Conservation (phyloP, 1,140 invertebrate genomes). For the Hylaeus volcanicus region DNA sequence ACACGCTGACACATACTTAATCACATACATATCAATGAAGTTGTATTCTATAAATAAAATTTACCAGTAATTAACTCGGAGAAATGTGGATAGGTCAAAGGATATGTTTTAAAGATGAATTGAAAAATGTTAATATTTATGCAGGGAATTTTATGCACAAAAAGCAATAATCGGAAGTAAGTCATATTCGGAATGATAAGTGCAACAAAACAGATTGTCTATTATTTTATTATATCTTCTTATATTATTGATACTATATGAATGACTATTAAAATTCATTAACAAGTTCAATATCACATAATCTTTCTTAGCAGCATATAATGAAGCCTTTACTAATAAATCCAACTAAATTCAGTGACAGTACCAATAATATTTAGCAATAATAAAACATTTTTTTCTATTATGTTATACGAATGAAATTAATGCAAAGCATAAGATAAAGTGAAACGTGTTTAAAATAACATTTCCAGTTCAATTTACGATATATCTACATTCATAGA, state of each 20-base stretch:
- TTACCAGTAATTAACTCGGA: slow-evolving; percentile 3
- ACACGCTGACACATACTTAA: slow-evolving; percentile 3
- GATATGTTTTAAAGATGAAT: slow-evolving; percentile 6
- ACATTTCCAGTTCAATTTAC: slow-evolving; percentile 14
- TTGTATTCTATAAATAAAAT: slow-evolving; percentile 19
- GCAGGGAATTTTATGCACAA: not conserved
- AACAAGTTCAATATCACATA: not conserved
- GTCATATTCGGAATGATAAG: not conserved
- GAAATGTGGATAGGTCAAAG: slow-evolving; percentile 19
- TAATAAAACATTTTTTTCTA: slow-evolving; percentile 15
- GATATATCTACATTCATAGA: slow-evolving; percentile 3
- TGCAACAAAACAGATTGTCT: slow-evolving; percentile 8
- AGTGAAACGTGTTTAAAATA: slow-evolving; percentile 17
- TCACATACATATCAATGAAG: not conserved
- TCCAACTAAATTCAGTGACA: not conserved
- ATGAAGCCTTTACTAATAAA: not conserved
- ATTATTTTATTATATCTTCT: not conserved
- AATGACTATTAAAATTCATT: not conserved
- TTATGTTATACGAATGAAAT: not conserved
- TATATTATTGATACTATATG: slow-evolving; percentile 2
- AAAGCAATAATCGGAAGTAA: slow-evolving; percentile 1
- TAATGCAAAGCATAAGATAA: slow-evolving; percentile 10
- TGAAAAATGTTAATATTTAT: not conserved
- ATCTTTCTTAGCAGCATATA: not conserved
- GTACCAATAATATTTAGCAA: slow-evolving; percentile 24